Conservation (phyloP, 2,113 vertebrate species). For the Dolichotis patagonum region DNA sequence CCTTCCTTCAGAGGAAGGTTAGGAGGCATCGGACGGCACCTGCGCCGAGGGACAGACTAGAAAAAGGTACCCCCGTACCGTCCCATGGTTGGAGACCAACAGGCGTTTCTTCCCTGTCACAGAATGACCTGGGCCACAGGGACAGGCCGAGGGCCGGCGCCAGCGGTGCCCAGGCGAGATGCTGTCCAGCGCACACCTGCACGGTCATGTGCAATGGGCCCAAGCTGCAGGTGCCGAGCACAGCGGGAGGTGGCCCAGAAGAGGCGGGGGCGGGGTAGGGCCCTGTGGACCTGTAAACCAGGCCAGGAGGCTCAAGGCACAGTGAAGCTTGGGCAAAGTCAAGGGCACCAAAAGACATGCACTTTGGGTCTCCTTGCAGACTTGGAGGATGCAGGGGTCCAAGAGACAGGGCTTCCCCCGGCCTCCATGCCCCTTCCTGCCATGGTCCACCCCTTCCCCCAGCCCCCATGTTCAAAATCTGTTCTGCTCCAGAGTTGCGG, state of each 20-base stretch:
- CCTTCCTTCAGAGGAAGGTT: neutral
- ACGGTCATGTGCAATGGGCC: neutral
- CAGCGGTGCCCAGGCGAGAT: accelerated
- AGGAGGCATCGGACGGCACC: neutral
- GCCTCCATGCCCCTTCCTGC: neutral
- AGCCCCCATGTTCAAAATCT: slow-evolving; percentile 60
- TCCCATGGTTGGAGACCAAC: neutral
- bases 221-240: neutral
- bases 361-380: neutral
- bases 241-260: neutral
- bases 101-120: neutral
- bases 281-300: neutral
- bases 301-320: neutral
- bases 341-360: neutral
- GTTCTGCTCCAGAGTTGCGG: neutral
- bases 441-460: neutral
- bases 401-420: neutral
- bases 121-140: neutral
- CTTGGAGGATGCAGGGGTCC: too few species aligned
- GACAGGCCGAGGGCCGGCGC: neutral
- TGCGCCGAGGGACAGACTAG: neutral
- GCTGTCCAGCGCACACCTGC: neutral
- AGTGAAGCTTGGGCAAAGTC: neutral
- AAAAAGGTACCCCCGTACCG: neutral
- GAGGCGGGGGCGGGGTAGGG: neutral